Conservation (phyloP, 35 echinoderm and acorn worm species). For the Lytechinus pictus region DNA sequence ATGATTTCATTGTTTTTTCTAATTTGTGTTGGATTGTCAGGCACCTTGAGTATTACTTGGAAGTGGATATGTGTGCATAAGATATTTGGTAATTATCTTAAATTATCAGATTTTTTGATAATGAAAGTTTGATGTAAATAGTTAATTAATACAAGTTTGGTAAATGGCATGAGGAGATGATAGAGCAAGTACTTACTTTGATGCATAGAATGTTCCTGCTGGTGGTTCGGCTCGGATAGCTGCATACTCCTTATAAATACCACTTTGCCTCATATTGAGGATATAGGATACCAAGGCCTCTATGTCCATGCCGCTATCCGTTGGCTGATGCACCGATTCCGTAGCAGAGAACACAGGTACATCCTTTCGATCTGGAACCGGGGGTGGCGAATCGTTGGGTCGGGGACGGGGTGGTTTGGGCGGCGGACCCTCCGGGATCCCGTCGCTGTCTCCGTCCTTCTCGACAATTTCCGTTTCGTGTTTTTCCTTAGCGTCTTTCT, state of each 20-base stretch:
- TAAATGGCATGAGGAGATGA: no score
- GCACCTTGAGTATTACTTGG: no score
- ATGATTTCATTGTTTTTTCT: no score
- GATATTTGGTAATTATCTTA: no score
- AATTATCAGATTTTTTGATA: no score
- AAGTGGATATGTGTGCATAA: no score
- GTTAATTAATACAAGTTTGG: no score
- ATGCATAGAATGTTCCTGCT: conserved; percentile 84
- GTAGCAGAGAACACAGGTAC: background rate
- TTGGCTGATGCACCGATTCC: conserved; percentile 72
- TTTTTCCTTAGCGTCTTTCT: conserved; percentile 59
- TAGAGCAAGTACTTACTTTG: conserved; percentile 78
- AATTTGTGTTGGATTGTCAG: no score
- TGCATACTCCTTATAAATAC: conserved; percentile 96
- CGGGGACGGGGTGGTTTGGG: conserved; percentile 82
- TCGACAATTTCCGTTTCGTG: conserved; percentile 61
- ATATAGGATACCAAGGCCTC: conserved; percentile 82
- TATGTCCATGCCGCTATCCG: conserved; percentile 78
- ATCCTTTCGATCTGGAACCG: conserved; percentile 58
- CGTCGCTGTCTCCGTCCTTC: conserved; percentile 48
- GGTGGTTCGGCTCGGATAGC: conserved; percentile 91
- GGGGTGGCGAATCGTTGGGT: conserved; percentile 56
- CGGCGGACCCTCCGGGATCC: conserved; percentile 68
- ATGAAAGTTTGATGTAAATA: no score
- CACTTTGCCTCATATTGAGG: conserved; percentile 75